Conservation (phyloP, 2,888 invertebrate genomes). For the Troides aeacus region DNA sequence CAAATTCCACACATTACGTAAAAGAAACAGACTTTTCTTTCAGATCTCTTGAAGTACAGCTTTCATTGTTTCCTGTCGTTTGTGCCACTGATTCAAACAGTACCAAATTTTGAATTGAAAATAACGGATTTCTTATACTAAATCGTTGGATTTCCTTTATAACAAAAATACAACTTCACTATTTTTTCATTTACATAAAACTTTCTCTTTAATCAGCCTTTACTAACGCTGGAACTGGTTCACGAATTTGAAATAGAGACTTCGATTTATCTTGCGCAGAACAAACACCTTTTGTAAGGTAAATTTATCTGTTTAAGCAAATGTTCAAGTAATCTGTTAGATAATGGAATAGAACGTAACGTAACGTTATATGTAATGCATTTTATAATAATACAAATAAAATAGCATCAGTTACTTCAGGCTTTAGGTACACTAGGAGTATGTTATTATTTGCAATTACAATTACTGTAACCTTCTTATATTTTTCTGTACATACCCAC, state of each 20-base stretch:
- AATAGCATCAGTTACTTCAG: too few relatives aligned
- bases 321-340: not conserved
- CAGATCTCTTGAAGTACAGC: not conserved
- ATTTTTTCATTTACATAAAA: not conserved
- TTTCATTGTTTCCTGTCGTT: not conserved
- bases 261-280: not conserved
- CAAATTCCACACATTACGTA: too few relatives aligned
- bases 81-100: not conserved
- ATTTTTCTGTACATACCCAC: too few relatives aligned
- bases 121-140: not conserved
- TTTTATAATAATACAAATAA: too few relatives aligned
- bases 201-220: not conserved
- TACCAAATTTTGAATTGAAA: not conserved
- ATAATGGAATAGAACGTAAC: too few relatives aligned
- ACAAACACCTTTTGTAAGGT: not conserved
- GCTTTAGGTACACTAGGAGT: too few relatives aligned
- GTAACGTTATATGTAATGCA: too few relatives aligned
- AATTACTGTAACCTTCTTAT: too few relatives aligned
- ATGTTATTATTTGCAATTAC: too few relatives aligned
- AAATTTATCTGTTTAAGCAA: not conserved
- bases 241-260: not conserved
- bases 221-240: not conserved
- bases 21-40: not conserved
- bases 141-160: too few relatives aligned
- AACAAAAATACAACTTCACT: not conserved